Conservation (phyloP, 2,797 vertebrate genomes). For the Gymnodraco acuticeps region DNA sequence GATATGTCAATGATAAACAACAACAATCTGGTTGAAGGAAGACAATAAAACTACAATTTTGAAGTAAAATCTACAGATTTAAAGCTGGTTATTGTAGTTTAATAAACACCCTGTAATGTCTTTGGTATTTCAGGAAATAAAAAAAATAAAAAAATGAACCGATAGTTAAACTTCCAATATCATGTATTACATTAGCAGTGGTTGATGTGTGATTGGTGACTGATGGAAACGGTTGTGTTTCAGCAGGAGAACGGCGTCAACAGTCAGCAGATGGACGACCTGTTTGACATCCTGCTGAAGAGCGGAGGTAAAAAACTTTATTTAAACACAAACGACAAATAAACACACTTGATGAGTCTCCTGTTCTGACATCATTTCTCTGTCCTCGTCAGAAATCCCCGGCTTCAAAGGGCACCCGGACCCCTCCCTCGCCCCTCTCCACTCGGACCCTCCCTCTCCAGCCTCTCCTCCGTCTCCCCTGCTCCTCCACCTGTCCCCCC, state of each 20-base stretch:
- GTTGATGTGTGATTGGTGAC: background rate
- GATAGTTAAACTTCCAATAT: too few species aligned
- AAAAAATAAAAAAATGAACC: too few species aligned
- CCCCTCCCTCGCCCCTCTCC: constrained; percentile 81
- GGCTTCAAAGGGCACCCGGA: constrained; percentile 84
- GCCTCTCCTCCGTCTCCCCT: constrained; percentile 71
- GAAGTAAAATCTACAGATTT: too few species aligned
- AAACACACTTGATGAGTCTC: background rate
- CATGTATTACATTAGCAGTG: too few species aligned
- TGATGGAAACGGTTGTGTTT: constrained; percentile 30
- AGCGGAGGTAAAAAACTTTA: constrained; percentile 89
- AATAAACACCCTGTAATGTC: too few species aligned
- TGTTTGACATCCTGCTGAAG: constrained; percentile 96
- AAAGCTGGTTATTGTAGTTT: too few species aligned
- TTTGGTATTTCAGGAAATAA: too few species aligned
- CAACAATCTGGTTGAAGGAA: too few species aligned
- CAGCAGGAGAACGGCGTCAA: constrained; percentile 88
- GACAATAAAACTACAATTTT: too few species aligned
- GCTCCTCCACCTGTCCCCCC: constrained; percentile 74
- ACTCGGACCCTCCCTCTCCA: constrained; percentile 80
- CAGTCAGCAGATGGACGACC: constrained; percentile 95
- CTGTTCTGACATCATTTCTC: background rate
- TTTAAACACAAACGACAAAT: too few species aligned
- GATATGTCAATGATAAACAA: too few species aligned
- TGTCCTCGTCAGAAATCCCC: constrained; percentile 77